Base-by-base conservation (phyloP, 2,888 invertebrate species). In the Priocnemis perturbator region DNA sequence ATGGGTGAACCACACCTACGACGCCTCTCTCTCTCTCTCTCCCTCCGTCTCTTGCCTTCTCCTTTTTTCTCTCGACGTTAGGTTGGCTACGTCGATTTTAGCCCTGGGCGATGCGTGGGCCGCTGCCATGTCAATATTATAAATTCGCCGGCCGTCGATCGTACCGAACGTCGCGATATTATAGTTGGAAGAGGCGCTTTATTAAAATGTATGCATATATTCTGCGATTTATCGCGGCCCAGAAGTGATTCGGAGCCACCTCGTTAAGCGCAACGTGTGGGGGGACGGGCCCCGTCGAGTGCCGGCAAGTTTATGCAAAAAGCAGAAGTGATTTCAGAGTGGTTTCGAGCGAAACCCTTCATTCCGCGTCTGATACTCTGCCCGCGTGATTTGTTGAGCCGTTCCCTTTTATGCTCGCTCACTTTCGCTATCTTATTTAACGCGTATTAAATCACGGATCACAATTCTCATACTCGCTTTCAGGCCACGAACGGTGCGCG, bases 61-160 rank as follows among this genome's bases (percentile, higher is more conserved):
- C 14, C 45, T 37, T 55, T 17, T 62, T 45, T 53, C 65, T 74
- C 66, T 62, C 73, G 53, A 67, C 45, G 48, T 23, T 67, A 60
- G 60, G 37, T 56, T 62, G 57, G 55, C 67, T 47, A 48, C 56
- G 67, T 62, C 64, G 72, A 73, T 75, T 69, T 60, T 53, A 17
- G 68, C 71, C 67, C 57, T 75, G 63, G 78, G 74, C 74, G 69
- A 67, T 62, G 74, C 59, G 81, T 83, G 73, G 77, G 78, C 75
- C 69, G 79, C 63, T 69, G 52, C 60, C 72, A 74, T 66, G 77
- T 81, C 77, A 79, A 76, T 77, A 77, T 76, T 70, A 68, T 76
- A 73, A 74, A 79, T 77, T 79, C 71, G 65, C 61, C 58, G 76
- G 62, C 67, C 77, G 70, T 73, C 72, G 72, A 72, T 74, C 70